Conservation (phyloP, 2,113 vertebrate species). For the Forbesichthys papilliferus region DNA sequence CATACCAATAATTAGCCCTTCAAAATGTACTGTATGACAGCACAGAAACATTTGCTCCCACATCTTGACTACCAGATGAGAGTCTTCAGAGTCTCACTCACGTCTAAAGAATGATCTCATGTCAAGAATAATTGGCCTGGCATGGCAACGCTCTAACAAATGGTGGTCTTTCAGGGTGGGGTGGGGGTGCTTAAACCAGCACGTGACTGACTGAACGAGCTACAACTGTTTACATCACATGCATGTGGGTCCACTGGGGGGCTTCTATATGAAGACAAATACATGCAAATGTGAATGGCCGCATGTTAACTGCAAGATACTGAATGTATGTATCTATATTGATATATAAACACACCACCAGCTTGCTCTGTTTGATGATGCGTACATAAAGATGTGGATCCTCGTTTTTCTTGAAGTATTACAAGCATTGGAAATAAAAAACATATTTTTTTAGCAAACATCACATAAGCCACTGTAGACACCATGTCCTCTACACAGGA, state of each 20-base stretch:
- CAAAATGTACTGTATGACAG: too few relatives aligned
- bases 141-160: too few relatives aligned
- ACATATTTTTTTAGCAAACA: conserved; percentile 45
- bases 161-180: too few relatives aligned
- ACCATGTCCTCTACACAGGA: conserved; percentile 27
- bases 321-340: too few relatives aligned
- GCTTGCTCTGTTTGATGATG: conserved; percentile 40
- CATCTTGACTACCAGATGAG: too few relatives aligned
- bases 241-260: conserved; percentile 48
- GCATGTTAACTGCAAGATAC: conserved; percentile 10
- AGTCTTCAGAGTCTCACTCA: too few relatives aligned
- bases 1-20: too few relatives aligned
- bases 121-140: too few relatives aligned
- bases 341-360: conserved; percentile 6
- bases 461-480: conserved; percentile 46
- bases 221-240: conserved; percentile 49
- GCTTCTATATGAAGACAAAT: conserved; percentile 24
- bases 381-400: conserved; percentile 31
- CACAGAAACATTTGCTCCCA: too few relatives aligned
- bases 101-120: too few relatives aligned
- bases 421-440: conserved; percentile 17
- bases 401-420: conserved; percentile 9
- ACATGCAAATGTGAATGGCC: conserved; percentile 30
- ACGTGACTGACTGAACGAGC: conserved; percentile 35
- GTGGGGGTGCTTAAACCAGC: too few relatives aligned